phyloP scores from a whole-genome alignment of 2,113 vertebrate species.

The Ailuropoda melanoleuca region DNA sequence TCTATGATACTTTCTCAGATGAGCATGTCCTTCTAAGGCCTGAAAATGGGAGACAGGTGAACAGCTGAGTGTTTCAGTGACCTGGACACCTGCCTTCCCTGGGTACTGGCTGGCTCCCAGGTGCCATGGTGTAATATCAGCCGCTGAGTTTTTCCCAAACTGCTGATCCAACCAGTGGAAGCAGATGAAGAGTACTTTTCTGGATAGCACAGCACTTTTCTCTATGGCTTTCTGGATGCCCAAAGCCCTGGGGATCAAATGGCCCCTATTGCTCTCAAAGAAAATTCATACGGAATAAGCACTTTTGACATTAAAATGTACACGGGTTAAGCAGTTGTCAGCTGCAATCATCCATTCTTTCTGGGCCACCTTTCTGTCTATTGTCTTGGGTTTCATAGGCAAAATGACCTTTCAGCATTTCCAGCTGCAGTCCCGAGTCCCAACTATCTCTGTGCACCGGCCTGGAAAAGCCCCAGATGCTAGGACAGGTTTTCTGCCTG shows the following conservation, averaged over 20 bases:
- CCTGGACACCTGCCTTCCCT: background rate
- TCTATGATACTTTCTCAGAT: too few species aligned
- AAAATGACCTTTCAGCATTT: constrained; percentile 24
- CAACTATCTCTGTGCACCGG: background rate
- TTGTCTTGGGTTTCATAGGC: constrained; percentile 32
- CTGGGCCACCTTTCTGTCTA: background rate
- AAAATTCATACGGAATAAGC: constrained; percentile 11
- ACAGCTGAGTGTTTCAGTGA: accelerated
- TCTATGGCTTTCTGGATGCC: background rate
- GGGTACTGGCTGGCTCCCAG: background rate
- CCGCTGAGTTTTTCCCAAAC: background rate
- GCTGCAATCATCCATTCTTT: background rate
- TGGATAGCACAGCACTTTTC: background rate
- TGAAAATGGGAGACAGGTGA: background rate
- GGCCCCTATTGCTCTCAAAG: constrained; percentile 55
- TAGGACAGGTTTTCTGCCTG: background rate
- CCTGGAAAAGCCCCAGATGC: background rate
- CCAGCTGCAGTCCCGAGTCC: background rate
- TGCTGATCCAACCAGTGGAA: background rate
- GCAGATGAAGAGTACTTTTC: background rate
- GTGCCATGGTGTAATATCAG: accelerated
- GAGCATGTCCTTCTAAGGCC: background rate
- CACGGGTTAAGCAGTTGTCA: background rate
- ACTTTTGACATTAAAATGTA: constrained; percentile 37
- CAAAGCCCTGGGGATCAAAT: background rate